A percentile compares a stretch with the other conserved stretches of the same genome.
phyloP scores from a whole-genome alignment of 2,113 vertebrate genomes.

The Neodon shergylaensis region DNA sequence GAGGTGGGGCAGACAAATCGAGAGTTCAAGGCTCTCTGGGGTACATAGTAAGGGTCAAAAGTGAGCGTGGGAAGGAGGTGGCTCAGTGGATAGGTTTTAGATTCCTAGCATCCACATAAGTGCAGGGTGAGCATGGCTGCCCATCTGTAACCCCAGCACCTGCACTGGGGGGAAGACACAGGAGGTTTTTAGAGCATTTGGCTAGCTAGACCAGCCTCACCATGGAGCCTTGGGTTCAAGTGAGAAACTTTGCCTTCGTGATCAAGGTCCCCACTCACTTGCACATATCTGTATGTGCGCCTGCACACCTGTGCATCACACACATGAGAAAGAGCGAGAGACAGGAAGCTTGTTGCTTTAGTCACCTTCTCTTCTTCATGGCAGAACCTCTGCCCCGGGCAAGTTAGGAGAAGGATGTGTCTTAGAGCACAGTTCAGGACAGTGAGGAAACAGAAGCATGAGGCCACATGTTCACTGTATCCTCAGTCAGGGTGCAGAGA shows the following conservation, averaged over 20 bases:
- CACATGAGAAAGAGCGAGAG: neutral
- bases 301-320: neutral
- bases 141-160: neutral
- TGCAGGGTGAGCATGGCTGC: neutral
- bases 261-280: neutral
- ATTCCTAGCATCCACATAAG: neutral
- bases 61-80: neutral
- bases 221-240: neutral
- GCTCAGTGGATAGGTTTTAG: neutral
- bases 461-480: neutral
- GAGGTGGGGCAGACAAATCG: neutral
- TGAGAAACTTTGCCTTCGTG: neutral
- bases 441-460: neutral
- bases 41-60: neutral
- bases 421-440: neutral
- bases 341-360: neutral
- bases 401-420: neutral
- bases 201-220: neutral
- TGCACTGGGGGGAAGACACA: neutral
- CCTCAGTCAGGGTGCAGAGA: neutral
- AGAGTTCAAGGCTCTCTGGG: neutral
- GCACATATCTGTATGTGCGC: too few relatives aligned
- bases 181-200: neutral
- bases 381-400: neutral
- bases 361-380: neutral